Base-by-base conservation (phyloP, 2,113 vertebrate species). In the Lepus europaeus region DNA sequence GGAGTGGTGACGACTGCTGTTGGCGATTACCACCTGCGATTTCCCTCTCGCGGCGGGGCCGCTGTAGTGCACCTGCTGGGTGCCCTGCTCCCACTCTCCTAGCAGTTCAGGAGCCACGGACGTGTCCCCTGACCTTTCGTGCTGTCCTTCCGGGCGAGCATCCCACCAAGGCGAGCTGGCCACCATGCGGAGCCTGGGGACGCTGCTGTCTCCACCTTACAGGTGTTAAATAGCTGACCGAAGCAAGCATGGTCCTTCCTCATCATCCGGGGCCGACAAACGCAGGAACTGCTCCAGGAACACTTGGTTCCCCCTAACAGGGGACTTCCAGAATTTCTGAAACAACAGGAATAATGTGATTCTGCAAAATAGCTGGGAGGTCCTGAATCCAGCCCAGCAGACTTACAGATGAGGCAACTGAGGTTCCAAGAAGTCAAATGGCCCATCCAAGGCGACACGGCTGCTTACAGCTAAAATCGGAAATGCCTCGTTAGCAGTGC, bases 401-500 rank as follows among this genome's bases (percentile, higher is more conserved):
- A 89, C 90, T 96, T 79, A n/a, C 72, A 92, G 74, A 85, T 51
- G 51, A 79, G 72, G 87, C 76, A 69, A 89, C 59, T 61, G 39
- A 84, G 78, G 39, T 78, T 78, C 68, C 16, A 13, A 49, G 56
- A 39, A 39, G 61, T 53, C 83, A 17, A 0, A 25, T 25, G 77
- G 77, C n/a, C 9, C 22, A 56, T 45, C 4, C 59, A n/a, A 78
- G 25, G 49, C 77, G 39, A 74, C 33, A 25, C 3, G 66, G 36
- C 39, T 20, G 56, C 17, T 82, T 79, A 76, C 72, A 88, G 73
- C 63, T 73, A 33, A 93, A 63, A 45, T 66, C 61, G 11, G 19
- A 69, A 27, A 27, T 3, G 14, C 10, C 23, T 7, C 27, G 39
- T 49, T 63, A 68, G 51, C 10, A 80, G 76, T 25, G 39, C 6